Evolutionary conservation across 37 sponge, comb jelly and placozoan species (phyloP).

Genomic region (Agelas oroides): DNA sequence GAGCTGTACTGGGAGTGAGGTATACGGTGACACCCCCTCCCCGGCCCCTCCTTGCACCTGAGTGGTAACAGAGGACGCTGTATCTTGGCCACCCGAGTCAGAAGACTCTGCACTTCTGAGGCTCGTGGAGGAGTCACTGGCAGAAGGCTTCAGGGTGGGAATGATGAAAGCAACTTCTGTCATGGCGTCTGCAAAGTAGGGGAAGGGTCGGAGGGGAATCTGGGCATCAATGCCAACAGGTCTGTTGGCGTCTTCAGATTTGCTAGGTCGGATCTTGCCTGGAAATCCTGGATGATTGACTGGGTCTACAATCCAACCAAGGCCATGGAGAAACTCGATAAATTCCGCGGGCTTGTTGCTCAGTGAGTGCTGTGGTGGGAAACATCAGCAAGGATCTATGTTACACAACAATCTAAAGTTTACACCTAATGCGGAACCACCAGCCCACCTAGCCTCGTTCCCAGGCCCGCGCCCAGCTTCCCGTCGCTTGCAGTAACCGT

Average conservation of each 20-base stretch:
- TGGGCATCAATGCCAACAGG: slow-evolving; percentile 41
- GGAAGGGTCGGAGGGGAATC: slow-evolving; percentile 70
- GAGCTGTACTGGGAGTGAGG: slow-evolving; percentile 10
- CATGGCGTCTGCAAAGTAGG: slow-evolving; percentile 81
- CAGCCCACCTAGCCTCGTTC: no score
- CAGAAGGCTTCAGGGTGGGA: slow-evolving; percentile 43
- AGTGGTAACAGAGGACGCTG: background rate
- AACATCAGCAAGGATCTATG: background rate
- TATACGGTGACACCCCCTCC: background rate
- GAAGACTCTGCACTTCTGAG: slow-evolving; percentile 68
- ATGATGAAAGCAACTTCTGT: slow-evolving; percentile 85
- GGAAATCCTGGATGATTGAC: slow-evolving; percentile 79
- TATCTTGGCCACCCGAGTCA: slow-evolving; percentile 55
- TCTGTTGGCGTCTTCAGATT: slow-evolving; percentile 4
- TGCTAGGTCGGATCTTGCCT: slow-evolving; percentile 64
- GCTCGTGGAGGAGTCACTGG: slow-evolving; percentile 56
- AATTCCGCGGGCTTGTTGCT: slow-evolving; percentile 68
- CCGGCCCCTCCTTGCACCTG: background rate
- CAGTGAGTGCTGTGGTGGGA: background rate
- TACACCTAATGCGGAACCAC: no score
- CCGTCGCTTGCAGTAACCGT: no score
- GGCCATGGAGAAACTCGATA: slow-evolving; percentile 70
- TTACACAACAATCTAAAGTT: background rate
- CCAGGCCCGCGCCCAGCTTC: no score
- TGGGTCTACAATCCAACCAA: slow-evolving; percentile 91